phyloP scores from a whole-genome alignment of 2,113 vertebrate species.

The Passer domesticus region DNA sequence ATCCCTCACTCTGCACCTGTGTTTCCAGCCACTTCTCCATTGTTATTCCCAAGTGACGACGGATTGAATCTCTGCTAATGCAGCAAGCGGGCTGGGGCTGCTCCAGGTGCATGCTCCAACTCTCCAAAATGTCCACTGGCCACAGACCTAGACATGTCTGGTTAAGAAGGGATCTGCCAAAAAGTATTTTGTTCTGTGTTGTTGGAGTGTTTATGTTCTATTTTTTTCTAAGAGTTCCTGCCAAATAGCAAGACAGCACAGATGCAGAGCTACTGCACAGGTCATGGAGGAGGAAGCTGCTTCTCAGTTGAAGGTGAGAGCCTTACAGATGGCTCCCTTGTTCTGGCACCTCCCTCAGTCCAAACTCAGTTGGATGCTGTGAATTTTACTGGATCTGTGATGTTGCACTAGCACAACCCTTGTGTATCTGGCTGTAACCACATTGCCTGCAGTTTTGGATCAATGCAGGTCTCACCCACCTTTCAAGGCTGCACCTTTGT shows the following conservation, averaged over 20 bases:
- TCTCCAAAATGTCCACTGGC: not conserved
- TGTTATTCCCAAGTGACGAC: slow-evolving; percentile 2
- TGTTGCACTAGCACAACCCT: not conserved
- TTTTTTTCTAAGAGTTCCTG: not conserved
- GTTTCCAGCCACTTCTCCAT: not conserved
- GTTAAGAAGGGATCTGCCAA: not conserved
- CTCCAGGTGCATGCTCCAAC: not conserved
- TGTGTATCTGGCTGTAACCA: not conserved
- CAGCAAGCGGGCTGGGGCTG: not conserved
- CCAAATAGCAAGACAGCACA: not conserved
- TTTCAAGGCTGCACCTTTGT: not conserved
- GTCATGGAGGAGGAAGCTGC: not conserved
- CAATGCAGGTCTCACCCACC: not conserved
- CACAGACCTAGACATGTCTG: not conserved
- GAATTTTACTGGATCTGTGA: not conserved
- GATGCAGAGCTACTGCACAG: not conserved
- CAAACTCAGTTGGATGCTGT: not conserved
- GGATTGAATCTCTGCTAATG: not conserved
- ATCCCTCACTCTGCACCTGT: not conserved
- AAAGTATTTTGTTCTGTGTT: not conserved
- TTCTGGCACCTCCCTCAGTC: not conserved
- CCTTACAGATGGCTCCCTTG: not conserved
- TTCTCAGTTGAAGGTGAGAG: not conserved
- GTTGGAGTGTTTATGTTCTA: not conserved
- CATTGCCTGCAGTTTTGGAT: not conserved